Evolutionary conservation across 1,140 invertebrate genomes (phyloP), one percentile per base, ranked within the genome.

Genomic region (Euschistus heros): DNA sequence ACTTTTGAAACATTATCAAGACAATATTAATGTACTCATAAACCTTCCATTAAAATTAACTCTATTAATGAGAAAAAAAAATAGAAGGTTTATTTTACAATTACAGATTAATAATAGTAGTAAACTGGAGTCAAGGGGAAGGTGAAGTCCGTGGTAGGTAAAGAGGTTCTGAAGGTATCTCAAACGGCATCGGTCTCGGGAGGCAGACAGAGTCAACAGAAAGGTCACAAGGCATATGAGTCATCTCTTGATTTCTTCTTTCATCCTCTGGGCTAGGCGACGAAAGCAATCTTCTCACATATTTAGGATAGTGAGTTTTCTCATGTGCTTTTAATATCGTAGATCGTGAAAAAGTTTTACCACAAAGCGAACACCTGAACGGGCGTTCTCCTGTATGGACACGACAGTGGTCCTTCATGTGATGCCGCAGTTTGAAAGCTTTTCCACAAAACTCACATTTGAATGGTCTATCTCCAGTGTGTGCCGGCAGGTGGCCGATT

Each of bases 321-420:
- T 92, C 89, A 77, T 93, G 91, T 69, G 89, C 89, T 75, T 92
- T 92, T 67, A 92, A 79, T 76, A 92, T 92, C 61, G 90, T 92
- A 62, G 88, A 91, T 67, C 89, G 80, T 59, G 89, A 91, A 76
- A 93, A 94, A 47, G 88, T 91, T 75, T 93, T 94, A 60, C 89
- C 89, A 75, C 92, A 94, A 65, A 92, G 78, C 59, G 84, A 82
- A 76, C 92, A 94, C 69, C 88, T 81, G 79, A 93, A 94, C 4
- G 91, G 91, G 66, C 91, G 80, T 75, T 93, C 91, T 62, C 91
- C 91, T 70, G 90, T 92, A 75, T 93, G 91, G 62, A 92, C 90
- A 72, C 89, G 84, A 77, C 89, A 91, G 76, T 93, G 91, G 77
- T 93, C 90, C 77, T 92, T 92, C 90, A 94, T 92, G 78, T 92